Base-by-base conservation (phyloP, 2,888 invertebrate genomes). In the Troides oblongomaculatus region DNA sequence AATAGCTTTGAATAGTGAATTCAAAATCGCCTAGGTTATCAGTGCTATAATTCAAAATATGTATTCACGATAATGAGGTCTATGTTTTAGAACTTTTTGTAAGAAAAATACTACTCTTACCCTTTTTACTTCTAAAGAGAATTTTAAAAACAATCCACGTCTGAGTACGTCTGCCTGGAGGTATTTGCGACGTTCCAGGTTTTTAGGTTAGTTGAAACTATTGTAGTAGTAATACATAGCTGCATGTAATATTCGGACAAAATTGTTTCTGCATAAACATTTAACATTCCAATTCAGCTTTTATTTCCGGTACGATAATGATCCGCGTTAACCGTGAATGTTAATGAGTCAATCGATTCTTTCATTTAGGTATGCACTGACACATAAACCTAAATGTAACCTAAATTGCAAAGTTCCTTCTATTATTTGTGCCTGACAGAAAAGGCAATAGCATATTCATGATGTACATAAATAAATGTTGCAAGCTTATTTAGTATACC, bases 301-400 rank as follows among this genome's bases (percentile, higher is more conserved):
- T 60, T 30, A 60, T 25, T 43, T 18, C 39, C 60, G 53, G 64
- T 30, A n/a, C 53, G 43, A 39, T 64, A 69, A 64, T 56, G 61
- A 74, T 69, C 76, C 76, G 72, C 76, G 76, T 76, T 79, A 77
- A 73, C 74, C 73, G 73, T 72, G 69, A 76, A 81, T 77, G 80
- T 72, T 75, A 78, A 74, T 71, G 74, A 75, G 73, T 77, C 72
- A 78, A 84, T 82, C 78, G 79, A 79, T 75, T 77, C 74, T 77
- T 79, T 77, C 77, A 81, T 79, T 81, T 79, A 77, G 78, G 75
- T 74, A 72, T 77, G 75, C 81, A 83, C 83, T 82, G 82, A 79
- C 80, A 80, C 73, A 74, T 74, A 81, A 78, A 83, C 80, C 81
- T 73, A 74, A 73, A 75, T 74, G 73, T 74, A 72, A 78, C 59